phyloP scores from a whole-genome alignment of 1,140 invertebrate species.

The Drosophila ironensis region DNA sequence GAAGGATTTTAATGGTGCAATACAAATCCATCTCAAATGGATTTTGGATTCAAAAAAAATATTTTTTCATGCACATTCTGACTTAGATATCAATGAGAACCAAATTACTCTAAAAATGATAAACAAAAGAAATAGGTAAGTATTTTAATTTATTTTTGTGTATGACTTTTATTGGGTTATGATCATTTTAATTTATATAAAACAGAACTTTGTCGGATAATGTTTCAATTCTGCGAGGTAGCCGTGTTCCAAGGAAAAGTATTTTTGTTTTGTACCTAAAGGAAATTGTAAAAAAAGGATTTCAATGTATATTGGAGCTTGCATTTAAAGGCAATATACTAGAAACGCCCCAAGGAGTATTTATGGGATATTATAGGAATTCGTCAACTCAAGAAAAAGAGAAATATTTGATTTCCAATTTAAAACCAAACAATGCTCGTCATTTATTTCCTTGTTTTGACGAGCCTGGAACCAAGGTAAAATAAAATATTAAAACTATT shows the following conservation, averaged over 20 bases:
- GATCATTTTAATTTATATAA: not conserved
- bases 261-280: conserved; percentile 84
- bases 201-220: not conserved
- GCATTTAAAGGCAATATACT: conserved; percentile 85
- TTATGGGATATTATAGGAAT: conserved; percentile 84
- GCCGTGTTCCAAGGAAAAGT: conserved; percentile 83
- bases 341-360: conserved; percentile 84
- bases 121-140: not conserved
- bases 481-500: not conserved
- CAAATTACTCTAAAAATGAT: not conserved
- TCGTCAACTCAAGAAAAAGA: conserved; percentile 83
- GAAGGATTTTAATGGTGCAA: not conserved
- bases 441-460: conserved; percentile 96
- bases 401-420: conserved; percentile 87
- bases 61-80: not conserved
- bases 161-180: too few relatives aligned
- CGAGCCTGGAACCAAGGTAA: conserved; percentile 90
- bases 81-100: not conserved
- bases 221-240: conserved; percentile 53
- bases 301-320: conserved; percentile 84
- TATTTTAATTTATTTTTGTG: not conserved
- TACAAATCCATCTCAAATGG: not conserved
- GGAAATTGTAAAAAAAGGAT: conserved; percentile 82
- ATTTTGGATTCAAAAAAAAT: not conserved
- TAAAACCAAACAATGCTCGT: conserved; percentile 91